Evolutionary conservation across 2,797 vertebrate species (phyloP), one percentile per base, ranked within the genome.

Genomic region (Epinephelus awoara): DNA sequence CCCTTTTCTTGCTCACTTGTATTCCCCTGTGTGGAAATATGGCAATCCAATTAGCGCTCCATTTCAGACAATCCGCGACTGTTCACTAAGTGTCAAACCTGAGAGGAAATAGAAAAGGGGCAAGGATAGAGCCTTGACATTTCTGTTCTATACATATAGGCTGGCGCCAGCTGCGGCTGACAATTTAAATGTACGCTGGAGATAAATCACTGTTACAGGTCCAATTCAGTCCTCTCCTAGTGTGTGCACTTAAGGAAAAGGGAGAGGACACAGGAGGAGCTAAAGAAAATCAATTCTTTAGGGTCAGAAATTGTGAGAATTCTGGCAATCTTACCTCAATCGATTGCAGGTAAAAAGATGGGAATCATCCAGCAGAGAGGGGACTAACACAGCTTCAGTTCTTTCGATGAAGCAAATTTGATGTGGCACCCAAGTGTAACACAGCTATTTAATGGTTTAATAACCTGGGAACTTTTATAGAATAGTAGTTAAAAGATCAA

Each of bases 11-110:
- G 1, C 79, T 74, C 62, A 50, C 80, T 85, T 83, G 79, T 88
- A 90, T 88, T 87, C 91, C 84, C 87, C 76, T 3, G 50, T 72
- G 87, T 79, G 51, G 78, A 83, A 85, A 93, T 86, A 87, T 86
- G 84, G 90, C 90, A 93, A 94, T 94, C 89, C 91, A 93, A 95
- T 95, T 93, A 94, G 78, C 6, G 14, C 69, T 47, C 61, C 64
- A 62, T 79, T 93, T 87, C 67, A 83, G 81, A 82, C 64, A 47
- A 83, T 83, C 40, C 67, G 18, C 4, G 1, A 67, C 84, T 72
- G 29, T 70, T 68, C 65, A 42, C 29, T 51, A 8, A 18, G 77
- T 50, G 55, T 80, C 79, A 69, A 65, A 88, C 79, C 82, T 83
- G 72, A 78, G 49, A 69, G 68, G 57, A 79, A 56, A 70, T 8